A percentile compares a stretch with the other conserved stretches of the same genome.
These are phyloP conservation scores for Oryzias dopingdopingensis DNA, from an alignment of 2,797 vertebrate genomes.

Conservation along the genomic window DNA sequence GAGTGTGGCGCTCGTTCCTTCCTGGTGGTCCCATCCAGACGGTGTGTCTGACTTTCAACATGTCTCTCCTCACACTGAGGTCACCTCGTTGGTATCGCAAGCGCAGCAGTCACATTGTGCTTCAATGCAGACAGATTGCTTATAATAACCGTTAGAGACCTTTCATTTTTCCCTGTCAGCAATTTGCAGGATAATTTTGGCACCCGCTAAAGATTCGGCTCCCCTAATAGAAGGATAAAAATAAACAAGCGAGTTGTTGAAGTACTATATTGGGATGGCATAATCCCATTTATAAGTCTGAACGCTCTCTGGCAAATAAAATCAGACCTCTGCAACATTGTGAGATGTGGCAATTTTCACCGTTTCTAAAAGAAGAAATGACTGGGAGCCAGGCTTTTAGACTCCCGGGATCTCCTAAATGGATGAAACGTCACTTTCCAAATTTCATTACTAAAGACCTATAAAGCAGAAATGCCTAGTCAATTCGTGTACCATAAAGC, in stretches of 20 bases:
- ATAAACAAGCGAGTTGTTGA: constrained; percentile 81
- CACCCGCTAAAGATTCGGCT: constrained; percentile 80
- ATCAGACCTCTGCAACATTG: constrained; percentile 67
- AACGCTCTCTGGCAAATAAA: constrained; percentile 72
- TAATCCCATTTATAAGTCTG: constrained; percentile 84
- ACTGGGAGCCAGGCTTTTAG: constrained; percentile 72
- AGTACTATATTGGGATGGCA: constrained; percentile 80
- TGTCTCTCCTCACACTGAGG: constrained; percentile 71
- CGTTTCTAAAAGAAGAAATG: constrained; percentile 79
- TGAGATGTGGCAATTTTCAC: constrained; percentile 78
- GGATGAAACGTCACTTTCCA: constrained; percentile 77
- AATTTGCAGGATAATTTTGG: constrained; percentile 82
- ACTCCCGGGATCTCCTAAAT: constrained; percentile 69
- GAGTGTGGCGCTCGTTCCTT: constrained; percentile 39
- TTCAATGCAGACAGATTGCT: constrained; percentile 82
- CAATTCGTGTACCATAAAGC: constrained; percentile 70
- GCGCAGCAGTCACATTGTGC: constrained; percentile 83
- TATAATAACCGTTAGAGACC: constrained; percentile 84
- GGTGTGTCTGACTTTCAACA: constrained; percentile 75
- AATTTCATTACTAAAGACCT: constrained; percentile 78
- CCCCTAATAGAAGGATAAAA: constrained; percentile 83
- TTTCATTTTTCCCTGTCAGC: constrained; percentile 86
- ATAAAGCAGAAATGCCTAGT: constrained; percentile 59
- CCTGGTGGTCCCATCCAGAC: constrained; percentile 70
- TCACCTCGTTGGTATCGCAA: constrained; percentile 81